phyloP scores from a whole-genome alignment of 2,797 vertebrate genomes.

The Lates japonicus region DNA sequence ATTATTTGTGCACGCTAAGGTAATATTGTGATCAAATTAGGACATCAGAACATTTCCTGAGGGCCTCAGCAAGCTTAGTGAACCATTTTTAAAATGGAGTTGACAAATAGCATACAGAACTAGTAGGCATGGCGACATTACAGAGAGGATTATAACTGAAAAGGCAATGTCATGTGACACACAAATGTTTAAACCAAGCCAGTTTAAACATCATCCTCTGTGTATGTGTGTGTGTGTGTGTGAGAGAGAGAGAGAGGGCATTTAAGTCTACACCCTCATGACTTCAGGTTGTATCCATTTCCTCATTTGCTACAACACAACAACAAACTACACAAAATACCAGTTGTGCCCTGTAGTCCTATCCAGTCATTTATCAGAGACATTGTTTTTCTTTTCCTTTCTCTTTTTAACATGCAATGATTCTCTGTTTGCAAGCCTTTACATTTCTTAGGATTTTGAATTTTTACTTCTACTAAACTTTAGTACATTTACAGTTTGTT shows the following conservation, averaged over 20 bases:
- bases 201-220: not conserved
- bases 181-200: not conserved
- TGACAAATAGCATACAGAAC: slow-evolving; percentile 3
- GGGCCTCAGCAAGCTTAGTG: not conserved
- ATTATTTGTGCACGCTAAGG: not conserved
- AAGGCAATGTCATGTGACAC: not conserved
- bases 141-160: slow-evolving; percentile 1
- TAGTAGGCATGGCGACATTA: not conserved
- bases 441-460: not conserved
- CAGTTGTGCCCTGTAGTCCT: slow-evolving; percentile 18
- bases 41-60: slow-evolving; percentile 6
- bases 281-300: slow-evolving; percentile 9
- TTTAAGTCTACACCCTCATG: not conserved
- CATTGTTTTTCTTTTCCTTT: slow-evolving; percentile 4
- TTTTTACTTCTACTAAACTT: not conserved
- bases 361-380: not conserved
- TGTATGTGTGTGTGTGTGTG: slow-evolving; percentile 3
- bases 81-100: slow-evolving; percentile 4
- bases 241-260: not conserved
- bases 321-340: slow-evolving; percentile 25
- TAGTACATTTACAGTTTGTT: not conserved
- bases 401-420: not conserved
- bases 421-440: not conserved
- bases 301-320: slow-evolving; percentile 6
- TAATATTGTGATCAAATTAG: slow-evolving; percentile 23